phyloP scores from a whole-genome alignment of 2,113 vertebrate species.

The Bos javanicus region DNA sequence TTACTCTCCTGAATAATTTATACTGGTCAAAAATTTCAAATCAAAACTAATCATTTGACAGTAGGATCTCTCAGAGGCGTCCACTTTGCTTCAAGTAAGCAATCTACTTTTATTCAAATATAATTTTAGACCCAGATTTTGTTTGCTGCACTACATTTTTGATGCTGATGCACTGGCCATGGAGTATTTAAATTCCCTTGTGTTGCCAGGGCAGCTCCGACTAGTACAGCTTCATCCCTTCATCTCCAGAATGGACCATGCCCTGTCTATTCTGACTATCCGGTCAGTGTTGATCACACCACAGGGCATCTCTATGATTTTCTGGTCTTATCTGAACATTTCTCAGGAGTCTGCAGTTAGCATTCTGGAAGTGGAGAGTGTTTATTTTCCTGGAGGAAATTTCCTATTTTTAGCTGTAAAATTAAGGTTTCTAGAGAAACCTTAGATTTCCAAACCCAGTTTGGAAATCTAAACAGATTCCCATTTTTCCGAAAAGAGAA shows the following conservation, averaged over 20 bases:
- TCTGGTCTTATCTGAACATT: background rate
- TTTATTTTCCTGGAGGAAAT: background rate
- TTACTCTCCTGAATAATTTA: background rate
- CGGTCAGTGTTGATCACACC: background rate
- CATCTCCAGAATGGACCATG: background rate
- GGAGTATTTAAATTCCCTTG: background rate
- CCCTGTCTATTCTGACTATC: background rate
- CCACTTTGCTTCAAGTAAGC: background rate
- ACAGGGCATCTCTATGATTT: background rate
- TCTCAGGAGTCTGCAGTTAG: background rate
- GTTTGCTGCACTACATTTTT: background rate
- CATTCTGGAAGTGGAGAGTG: background rate
- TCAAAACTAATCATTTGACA: background rate
- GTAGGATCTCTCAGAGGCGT: background rate
- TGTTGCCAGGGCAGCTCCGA: background rate
- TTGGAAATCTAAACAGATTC: background rate
- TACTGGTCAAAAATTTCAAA: background rate
- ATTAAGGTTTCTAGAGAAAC: background rate
- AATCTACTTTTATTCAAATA: background rate
- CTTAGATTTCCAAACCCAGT: background rate
- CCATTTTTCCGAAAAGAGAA: background rate
- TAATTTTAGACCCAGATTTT: background rate
- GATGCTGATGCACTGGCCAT: background rate
- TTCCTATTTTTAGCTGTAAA: background rate
- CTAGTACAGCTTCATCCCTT: background rate